Evolutionary conservation across 2,797 vertebrate genomes (phyloP), one percentile per base, ranked within the genome.

Genomic region (Sebastes steindachneri): DNA sequence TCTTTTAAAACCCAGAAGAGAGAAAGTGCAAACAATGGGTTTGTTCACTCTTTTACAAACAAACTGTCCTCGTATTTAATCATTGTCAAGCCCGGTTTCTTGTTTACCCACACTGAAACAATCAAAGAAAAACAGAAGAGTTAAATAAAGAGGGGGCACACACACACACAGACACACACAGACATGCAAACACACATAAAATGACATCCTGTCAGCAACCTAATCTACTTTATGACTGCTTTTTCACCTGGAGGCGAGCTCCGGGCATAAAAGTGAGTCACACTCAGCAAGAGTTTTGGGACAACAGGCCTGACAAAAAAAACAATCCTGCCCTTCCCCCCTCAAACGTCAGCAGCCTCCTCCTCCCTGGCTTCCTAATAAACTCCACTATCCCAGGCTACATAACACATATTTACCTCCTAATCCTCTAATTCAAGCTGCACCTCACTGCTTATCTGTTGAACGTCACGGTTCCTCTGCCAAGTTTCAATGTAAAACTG

Each of bases 201-300:
- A 68, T 90, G 72, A 80, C 88, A 87, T 91, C 86, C 86, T 92
- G 90, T 86, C 90, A 84, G 84, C 83, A 81, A 64, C 62, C 68
- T 67, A 51, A 66, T 94, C 67, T 74, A 55, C 23, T 89, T 93
- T 93, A 90, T 62, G 86, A 60, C 88, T 90, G 92, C 89, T 92
- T 91, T 94, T 92, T 81, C 92, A 94, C 92, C 93, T 93, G 90
- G 87, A 88, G 81, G 51, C 11, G 10, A 12, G 35, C 70, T 86
- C 53, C 8, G 9, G 82, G 75, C 82, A 72, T 75, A 79, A 86
- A 93, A 92, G 81, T 83, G 80, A 92, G 59, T 90, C 79, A 75
- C 76, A 84, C 82, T 89, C 87, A 90, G 80, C 79, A 84, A 72
- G 80, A 71, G 81, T 35, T 84, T 84, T 60, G 77, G 68, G 80